Base-by-base conservation (phyloP, 2,113 vertebrate genomes). In the Laterallus jamaicensis region DNA sequence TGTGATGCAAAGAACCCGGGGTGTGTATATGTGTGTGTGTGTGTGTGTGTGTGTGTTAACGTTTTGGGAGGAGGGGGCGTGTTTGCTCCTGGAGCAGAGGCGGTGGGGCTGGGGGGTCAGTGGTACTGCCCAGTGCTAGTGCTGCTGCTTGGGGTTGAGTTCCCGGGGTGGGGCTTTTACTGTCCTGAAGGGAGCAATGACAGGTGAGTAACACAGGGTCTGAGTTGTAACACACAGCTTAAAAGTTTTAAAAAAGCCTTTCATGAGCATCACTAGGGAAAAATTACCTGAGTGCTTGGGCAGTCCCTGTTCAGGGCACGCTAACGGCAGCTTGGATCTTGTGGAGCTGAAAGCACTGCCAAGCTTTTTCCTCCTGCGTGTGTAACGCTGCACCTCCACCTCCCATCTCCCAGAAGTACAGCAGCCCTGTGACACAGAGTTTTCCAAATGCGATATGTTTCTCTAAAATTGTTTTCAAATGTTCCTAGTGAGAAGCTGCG, bases 401-500 rank as follows among this genome's bases (percentile, higher is more conserved):
- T 89, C 37, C 49, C 40, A 16, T 37, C 26, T 93, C 12, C 19
- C 1, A 44, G 26, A 66, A 95, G 25, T 3, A 1, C 68, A 52
- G 15, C 74, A 59, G 39, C 52, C 28, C 40, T 35, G 37, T 52
- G 85, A 92, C 71, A 77, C 32, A 32, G 49, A 69, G 56, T 83
- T 92, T 92, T 91, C 88, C 79, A 88, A 66, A 58, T 24, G 14
- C 16, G 64, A 75, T 85, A 31, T 55, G 9, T 81, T 86, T 82
- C 94, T 88, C 78, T 82, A 29, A 95, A 74, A 39, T 71, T 74
- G 25, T 29, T 55, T 83, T 78, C 67, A 69, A 94, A 83, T 49
- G 76, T 89, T 96, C 95, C 92, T 71, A 59, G 69, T 66, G 52
- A 93, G 69, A 50, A 84, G 62, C 32, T 17, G n/a, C 21, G 25